Evolutionary conservation across 2,888 invertebrate genomes (phyloP), one percentile per base, ranked within the genome.

Genomic region (Lottia gigantea): DNA sequence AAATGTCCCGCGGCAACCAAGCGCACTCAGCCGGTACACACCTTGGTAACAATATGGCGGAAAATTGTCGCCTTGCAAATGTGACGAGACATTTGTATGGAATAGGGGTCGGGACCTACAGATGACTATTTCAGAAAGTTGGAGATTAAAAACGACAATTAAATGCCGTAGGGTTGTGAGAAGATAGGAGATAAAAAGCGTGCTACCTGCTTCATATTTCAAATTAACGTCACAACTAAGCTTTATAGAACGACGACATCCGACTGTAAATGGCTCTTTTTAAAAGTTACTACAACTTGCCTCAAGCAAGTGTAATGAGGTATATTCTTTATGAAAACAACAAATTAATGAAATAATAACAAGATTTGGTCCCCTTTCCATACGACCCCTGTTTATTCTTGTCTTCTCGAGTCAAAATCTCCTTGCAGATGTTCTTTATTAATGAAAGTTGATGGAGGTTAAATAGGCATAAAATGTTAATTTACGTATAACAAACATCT

Each of bases 261-360:
- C 63, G 64, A 68, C 62, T 65, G 46, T n/a, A 19, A 49, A 16
- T 40, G 63, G 55, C 67, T 11, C 46, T 61, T 61, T 68, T 68
- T 68, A 45, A 61, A 70, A 66, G 61, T 64, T 55, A 26, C 70
- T 67, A 72, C 46, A 70, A 65, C 25, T 70, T 66, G 49, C 7
- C 61, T 61, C 45, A 64, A 45, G 71, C 67, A 31, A 45, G 64
- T 55, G 19, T 67, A 67, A 67, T 67, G 62, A 64, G 72, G 49
- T 74, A 67, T 70, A 68, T 72, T 72, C 74, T 74, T 70, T 71
- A 71, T 66, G 65, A 74, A 74, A 74, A 74, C 74, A 74, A 1
- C 65, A 68, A 66, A 68, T 71, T 74, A 72, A 74, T 74, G 72
- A 72, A 74, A 74, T 65, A 67, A 74, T 72, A 74, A 74, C 72